These are phyloP conservation scores for Oncorhynchus masou DNA, from an alignment of 2,113 vertebrate species.

Conservation along the genomic window DNA sequence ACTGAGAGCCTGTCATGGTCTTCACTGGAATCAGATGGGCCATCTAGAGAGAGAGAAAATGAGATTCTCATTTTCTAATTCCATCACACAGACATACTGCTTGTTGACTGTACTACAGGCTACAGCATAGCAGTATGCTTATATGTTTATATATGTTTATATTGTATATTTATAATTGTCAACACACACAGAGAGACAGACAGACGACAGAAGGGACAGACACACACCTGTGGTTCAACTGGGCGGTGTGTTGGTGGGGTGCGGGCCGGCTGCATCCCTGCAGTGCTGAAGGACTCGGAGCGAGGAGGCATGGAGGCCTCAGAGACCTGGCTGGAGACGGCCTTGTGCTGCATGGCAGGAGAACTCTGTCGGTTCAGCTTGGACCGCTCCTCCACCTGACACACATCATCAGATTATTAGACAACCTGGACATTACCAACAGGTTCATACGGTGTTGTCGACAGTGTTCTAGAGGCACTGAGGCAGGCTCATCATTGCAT, in stretches of 20 bases:
- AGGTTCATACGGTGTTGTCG: not conserved
- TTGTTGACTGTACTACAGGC: no score
- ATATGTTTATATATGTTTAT: no score
- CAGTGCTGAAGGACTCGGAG: conserved; percentile 94
- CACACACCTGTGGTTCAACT: conserved; percentile 89
- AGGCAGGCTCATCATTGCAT: conserved; percentile 18
- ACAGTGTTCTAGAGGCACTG: not conserved
- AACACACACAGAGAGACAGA: conserved; percentile 5
- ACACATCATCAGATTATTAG: conserved; percentile 27
- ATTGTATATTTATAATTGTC: not conserved
- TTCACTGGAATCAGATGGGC: conserved; percentile 92
- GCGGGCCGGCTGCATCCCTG: conserved; percentile 86
- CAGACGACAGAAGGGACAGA: conserved; percentile 15
- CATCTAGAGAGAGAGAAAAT: conserved; percentile 51
- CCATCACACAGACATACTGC: no score
- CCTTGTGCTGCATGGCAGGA: conserved; percentile 91
- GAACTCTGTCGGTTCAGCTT: conserved; percentile 95
- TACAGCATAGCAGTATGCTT: not conserved
- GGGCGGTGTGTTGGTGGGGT: conserved; percentile 88
- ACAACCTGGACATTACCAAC: conserved; percentile 1
- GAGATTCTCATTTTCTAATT: not conserved
- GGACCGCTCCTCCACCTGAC: conserved; percentile 93
- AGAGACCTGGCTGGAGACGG: conserved; percentile 86
- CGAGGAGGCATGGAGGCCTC: conserved; percentile 92
- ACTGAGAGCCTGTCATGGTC: conserved; percentile 91